Evolutionary conservation across 1,140 invertebrate species (phyloP).

Genomic region (Argopecten irradians): DNA sequence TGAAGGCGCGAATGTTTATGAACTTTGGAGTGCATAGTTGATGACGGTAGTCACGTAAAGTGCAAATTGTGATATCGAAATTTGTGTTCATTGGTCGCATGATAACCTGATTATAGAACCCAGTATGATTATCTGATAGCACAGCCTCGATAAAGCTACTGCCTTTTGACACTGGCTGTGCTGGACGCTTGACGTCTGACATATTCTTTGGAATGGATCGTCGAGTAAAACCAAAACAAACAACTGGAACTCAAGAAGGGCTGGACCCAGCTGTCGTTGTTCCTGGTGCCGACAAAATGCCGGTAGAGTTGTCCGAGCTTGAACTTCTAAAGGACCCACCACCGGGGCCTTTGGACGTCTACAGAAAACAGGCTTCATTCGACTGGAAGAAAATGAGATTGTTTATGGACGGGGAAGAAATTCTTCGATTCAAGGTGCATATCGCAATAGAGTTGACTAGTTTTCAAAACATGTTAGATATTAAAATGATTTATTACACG

Average conservation of each 20-base stretch:
- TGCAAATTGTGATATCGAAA: neutral
- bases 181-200: neutral
- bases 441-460: neutral
- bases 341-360: constrained; percentile 84
- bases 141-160: neutral
- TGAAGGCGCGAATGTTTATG: neutral
- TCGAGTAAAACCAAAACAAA: neutral
- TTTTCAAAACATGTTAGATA: neutral
- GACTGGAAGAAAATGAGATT: constrained; percentile 88
- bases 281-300: neutral
- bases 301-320: constrained; percentile 43
- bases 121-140: neutral
- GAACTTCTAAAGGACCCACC: constrained; percentile 66
- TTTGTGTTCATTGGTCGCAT: neutral
- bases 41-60: neutral
- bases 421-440: constrained; percentile 84
- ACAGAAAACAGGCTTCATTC: constrained; percentile 85
- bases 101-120: neutral
- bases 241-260: neutral
- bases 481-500: neutral
- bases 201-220: neutral
- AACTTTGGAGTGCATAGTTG: neutral
- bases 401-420: constrained; percentile 85
- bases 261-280: neutral
- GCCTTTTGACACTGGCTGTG: neutral